Evolutionary conservation across 1,140 invertebrate species (phyloP).

Genomic region (Cotesia typhae): DNA sequence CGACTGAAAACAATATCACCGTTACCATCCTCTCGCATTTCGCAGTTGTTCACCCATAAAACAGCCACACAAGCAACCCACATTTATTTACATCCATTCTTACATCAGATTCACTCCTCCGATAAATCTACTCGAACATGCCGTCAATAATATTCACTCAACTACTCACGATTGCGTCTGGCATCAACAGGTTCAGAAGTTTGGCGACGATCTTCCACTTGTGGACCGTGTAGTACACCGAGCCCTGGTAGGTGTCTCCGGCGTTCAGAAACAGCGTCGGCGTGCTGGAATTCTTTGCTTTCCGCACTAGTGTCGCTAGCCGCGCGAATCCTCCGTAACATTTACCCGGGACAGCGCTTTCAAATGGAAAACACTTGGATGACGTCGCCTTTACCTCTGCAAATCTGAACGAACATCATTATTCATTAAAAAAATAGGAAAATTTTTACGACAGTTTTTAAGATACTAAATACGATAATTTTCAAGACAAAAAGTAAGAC

Average conservation of each 20-base stretch:
- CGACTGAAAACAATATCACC: conserved; percentile 69
- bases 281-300: conserved; percentile 42
- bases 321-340: conserved; percentile 88
- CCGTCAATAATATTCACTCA: background rate
- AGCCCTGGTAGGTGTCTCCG: conserved; percentile 90
- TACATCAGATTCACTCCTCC: background rate
- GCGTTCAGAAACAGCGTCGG: conserved; percentile 73
- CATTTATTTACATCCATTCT: background rate
- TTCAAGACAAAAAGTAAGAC: too few species aligned
- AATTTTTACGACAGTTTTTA: too few species aligned
- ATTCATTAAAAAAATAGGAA: too few species aligned
- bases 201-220: conserved; percentile 79
- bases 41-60: background rate
- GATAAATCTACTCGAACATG: background rate
- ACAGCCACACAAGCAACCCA: background rate
- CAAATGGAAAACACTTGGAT: background rate
- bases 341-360: conserved; percentile 45
- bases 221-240: conserved; percentile 81
- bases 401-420: conserved; percentile 13
- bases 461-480: too few species aligned
- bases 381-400: conserved; percentile 2
- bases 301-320: conserved; percentile 70
- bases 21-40: background rate
- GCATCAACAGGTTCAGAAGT: conserved; percentile 79
- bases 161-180: conserved; percentile 85